These are phyloP conservation scores for Macropodus opercularis DNA, from an alignment of 2,797 vertebrate species.

Conservation along the genomic window DNA sequence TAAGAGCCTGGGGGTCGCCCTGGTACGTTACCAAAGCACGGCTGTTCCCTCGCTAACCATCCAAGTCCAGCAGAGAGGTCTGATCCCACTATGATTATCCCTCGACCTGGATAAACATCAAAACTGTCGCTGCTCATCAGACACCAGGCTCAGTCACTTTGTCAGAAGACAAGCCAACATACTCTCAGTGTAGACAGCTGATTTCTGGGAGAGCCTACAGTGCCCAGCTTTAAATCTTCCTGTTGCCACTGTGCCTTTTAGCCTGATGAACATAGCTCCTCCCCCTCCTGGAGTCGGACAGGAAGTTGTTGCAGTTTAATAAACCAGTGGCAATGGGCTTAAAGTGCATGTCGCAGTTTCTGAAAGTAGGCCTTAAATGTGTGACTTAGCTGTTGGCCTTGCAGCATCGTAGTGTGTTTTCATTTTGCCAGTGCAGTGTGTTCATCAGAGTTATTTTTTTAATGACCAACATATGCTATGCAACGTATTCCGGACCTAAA, in stretches of 20 bases:
- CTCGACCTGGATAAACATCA: conserved; percentile 65
- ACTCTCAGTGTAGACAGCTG: conserved; percentile 61
- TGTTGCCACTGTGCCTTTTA: conserved; percentile 43
- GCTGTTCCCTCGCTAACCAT: conserved; percentile 52
- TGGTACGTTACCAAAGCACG: conserved; percentile 45
- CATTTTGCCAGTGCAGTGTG: no score
- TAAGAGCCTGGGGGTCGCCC: conserved; percentile 56
- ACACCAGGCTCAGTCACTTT: conserved; percentile 61
- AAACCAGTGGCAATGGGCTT: no score
- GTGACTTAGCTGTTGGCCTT: no score
- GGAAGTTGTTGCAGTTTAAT: no score
- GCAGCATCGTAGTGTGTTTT: no score
- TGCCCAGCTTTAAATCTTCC: conserved; percentile 67
- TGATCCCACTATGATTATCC: conserved; percentile 59
- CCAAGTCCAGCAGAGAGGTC: conserved; percentile 53
- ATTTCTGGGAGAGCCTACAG: conserved; percentile 60
- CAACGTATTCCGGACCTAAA: neutral
- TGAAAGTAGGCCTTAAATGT: no score
- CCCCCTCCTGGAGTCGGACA: no score
- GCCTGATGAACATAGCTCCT: conserved; percentile 55
- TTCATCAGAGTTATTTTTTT: no score
- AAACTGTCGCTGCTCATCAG: conserved; percentile 44
- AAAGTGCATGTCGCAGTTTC: no score
- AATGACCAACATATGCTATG: no score
- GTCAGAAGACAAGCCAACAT: conserved; percentile 71